Evolutionary conservation across 2,888 invertebrate genomes (phyloP), one percentile per base, ranked within the genome.

Genomic region (Meta bourneti): DNA sequence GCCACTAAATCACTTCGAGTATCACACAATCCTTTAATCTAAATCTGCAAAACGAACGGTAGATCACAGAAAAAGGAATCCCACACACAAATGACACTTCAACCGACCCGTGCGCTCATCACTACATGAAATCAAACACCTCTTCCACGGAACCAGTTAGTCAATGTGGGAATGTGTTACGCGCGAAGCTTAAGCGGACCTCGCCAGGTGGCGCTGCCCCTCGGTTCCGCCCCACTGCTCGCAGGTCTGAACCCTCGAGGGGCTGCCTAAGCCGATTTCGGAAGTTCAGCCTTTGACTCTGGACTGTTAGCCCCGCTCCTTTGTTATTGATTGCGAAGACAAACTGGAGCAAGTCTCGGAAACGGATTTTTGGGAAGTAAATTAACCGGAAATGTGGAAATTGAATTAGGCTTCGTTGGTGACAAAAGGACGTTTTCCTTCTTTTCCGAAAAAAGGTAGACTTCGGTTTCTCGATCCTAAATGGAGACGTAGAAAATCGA

Each of bases 321-420:
- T 75, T n/a, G 19, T 52, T 77, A 52, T 77, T 51, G 51, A 77
- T 52, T 77, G 75, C 78, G 34, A 52, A 20, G 71, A 49, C 49
- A 89, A 89, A 89, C 77, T 89, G 83, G 89, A 89, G 89, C 89
- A 89, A 83, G 82, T 70, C 75, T 77, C 74, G 80, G 51, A 49
- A 34, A 70, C 19, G 9, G 51, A 19, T n/a, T 48, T n/a, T 49
- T 16, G 34, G 20, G 74, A 61, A 69, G 20, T 19, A 69, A 70
- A 77, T 77, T 77, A 52, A 77, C 19, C 77, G 77, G 48, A n/a
- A 77, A 77, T 19, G 16, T 2, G n/a, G 77, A 77, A 77, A 77
- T 20, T 77, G 77, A 77, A 19, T n/a, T 52, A 19, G 7, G 4
- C 34, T 34, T 34, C 34, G 34, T 34, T 34, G 34, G 34, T 34